A percentile compares a stretch with the other conserved stretches of the same genome.
Evolutionary conservation across 2,113 vertebrate genomes (phyloP).

Genomic region (Epinephelus moara): DNA sequence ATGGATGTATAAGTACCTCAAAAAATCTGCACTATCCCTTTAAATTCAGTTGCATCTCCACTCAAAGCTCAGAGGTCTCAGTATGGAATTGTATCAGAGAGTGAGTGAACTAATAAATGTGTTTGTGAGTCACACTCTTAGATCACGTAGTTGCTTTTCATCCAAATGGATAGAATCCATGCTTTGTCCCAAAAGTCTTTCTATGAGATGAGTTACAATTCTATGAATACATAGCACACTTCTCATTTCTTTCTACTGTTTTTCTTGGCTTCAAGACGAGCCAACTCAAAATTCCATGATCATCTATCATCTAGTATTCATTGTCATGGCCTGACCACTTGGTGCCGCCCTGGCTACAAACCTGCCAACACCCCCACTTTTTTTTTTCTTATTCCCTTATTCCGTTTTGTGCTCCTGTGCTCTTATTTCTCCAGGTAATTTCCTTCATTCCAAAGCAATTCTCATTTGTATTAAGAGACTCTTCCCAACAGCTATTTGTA

Average conservation of each 20-base stretch:
- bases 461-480: slow-evolving; percentile 41
- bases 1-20: too few relatives aligned
- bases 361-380: neutral
- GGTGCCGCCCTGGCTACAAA: slow-evolving; percentile 24
- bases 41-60: slow-evolving; percentile 1
- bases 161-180: neutral
- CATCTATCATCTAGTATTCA: neutral
- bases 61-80: neutral
- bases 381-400: neutral
- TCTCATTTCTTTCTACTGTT: neutral
- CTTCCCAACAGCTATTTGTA: slow-evolving; percentile 52
- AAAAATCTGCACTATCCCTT: too few relatives aligned
- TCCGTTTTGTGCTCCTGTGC: neutral
- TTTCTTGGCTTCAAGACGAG: neutral
- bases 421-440: slow-evolving; percentile 36
- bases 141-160: slow-evolving; percentile 10
- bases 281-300: neutral
- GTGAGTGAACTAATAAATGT: neutral
- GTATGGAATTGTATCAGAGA: neutral
- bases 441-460: slow-evolving; percentile 41
- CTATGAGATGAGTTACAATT: neutral
- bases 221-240: neutral
- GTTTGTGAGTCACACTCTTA: slow-evolving; percentile 8
- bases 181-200: neutral
- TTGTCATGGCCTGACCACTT: slow-evolving; percentile 24